phyloP scores from a whole-genome alignment of 2,888 invertebrate species.

The Caenorhabditis parvicauda region DNA sequence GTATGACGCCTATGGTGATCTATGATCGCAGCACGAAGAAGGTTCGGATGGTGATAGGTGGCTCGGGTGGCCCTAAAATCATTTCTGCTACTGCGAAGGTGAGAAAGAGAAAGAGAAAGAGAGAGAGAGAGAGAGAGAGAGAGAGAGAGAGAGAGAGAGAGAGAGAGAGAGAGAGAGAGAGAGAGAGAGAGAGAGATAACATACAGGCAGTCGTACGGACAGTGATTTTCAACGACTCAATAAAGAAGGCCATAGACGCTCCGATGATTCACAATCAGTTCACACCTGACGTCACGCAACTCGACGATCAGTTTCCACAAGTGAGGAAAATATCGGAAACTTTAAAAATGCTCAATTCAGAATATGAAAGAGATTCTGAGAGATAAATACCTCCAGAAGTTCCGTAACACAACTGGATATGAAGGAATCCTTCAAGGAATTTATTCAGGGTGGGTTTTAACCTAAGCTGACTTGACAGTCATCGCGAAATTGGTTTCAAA shows the following conservation, averaged over 20 bases:
- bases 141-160: too few relatives aligned
- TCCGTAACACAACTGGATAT: constrained; percentile 58
- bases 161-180: too few relatives aligned
- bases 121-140: too few relatives aligned
- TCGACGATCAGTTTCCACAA: constrained; percentile 73
- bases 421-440: constrained; percentile 57
- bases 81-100: constrained; percentile 74
- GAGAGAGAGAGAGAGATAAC: too few relatives aligned
- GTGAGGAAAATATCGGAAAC: constrained; percentile 7
- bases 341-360: constrained; percentile 10
- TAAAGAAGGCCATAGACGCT: constrained; percentile 79
- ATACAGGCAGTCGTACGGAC: constrained; percentile 71
- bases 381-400: constrained; percentile 53
- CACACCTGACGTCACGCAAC: constrained; percentile 73
- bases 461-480: too few relatives aligned
- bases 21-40: constrained; percentile 70
- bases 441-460: constrained; percentile 6
- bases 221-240: constrained; percentile 75
- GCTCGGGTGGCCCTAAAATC: constrained; percentile 86
- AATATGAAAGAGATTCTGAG: constrained; percentile 52
- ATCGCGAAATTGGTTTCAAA: too few relatives aligned
- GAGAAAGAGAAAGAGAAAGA: too few relatives aligned
- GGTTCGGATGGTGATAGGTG: constrained; percentile 76
- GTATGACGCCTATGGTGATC: constrained; percentile 83
- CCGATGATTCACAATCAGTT: constrained; percentile 82